Conservation (phyloP, 2,113 vertebrate genomes). For the Etia nguti region DNA sequence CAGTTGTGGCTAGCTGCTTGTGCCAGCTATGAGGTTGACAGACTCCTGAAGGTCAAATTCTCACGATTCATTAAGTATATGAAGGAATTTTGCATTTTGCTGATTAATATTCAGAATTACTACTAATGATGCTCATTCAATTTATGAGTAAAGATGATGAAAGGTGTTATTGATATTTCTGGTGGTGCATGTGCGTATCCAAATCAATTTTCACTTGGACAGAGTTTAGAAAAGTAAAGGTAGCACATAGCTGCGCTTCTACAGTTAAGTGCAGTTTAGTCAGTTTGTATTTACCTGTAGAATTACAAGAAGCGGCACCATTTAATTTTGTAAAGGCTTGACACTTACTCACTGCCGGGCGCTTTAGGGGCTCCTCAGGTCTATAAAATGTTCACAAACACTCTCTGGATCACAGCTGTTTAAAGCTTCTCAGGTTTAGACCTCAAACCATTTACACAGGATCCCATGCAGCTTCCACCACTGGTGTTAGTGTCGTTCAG, state of each 20-base stretch:
- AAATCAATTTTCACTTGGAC: not conserved
- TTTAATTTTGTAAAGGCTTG: not conserved
- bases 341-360: not conserved
- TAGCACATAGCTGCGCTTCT: not conserved
- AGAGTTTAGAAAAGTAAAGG: not conserved
- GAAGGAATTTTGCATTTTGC: not conserved
- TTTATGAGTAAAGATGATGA: not conserved
- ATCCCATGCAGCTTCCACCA: not conserved
- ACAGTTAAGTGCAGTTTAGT: not conserved
- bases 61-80: not conserved
- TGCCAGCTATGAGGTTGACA: not conserved
- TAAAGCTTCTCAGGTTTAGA: not conserved
- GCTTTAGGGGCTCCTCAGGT: not conserved
- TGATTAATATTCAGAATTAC: not conserved
- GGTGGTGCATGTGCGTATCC: not conserved
- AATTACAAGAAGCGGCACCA: not conserved
- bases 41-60: not conserved
- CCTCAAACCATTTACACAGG: not conserved
- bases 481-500: not conserved
- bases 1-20: not conserved
- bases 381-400: slow-evolving; percentile 24
- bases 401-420: not conserved
- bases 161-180: not conserved
- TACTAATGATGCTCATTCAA: not conserved
- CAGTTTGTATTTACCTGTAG: not conserved